Base-by-base conservation (phyloP, 2,797 vertebrate genomes). In the Poeciliopsis turneri region DNA sequence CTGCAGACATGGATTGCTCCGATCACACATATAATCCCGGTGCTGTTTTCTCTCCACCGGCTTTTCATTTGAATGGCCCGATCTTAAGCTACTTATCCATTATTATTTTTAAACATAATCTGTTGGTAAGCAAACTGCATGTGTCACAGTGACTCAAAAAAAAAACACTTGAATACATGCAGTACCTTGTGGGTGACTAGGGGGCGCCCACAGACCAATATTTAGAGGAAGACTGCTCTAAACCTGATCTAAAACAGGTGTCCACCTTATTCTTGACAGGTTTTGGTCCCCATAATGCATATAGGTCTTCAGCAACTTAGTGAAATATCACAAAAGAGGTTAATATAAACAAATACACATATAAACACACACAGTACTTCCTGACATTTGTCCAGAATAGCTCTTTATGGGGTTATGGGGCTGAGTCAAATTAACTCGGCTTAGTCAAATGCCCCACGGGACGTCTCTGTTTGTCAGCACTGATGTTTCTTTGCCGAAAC, bases 361-460 rank as follows among this genome's bases (percentile, higher is more conserved):
- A 30, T 1, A 59, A 0, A 30, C 28, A 30, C 13, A 16, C 28
- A 28, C 12, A 28, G 3, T 55, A 72, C 88, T 81, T 83, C 74
- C 72, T 87, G 90, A 93, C 91, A 92, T 90, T 92, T 91, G 84
- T 90, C 86, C 85, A 89, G 89, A 93, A 90, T 89, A 89, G 80
- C 84, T 77, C 77, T 89, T 90, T 89, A 86, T 72, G 75, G 66
- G 77, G 80, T 74, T 87, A 30, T 49, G 76, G 80, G 81, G 53
- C 75, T 87, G 92, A 92, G 86, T 93, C 89, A 91, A 87, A 90
- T 87, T 84, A 88, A 90, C 87, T 90, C 33, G 85, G 87, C 84
- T 91, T 82, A 91, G 88, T 93, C 87, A 85, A 87, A 89, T 39
- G 77, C 83, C 88, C 88, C 0, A 20, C 47, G 90, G 92, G 88